Evolutionary conservation across 2,113 vertebrate genomes (phyloP), one percentile per base, ranked within the genome.

Genomic region (mouse (Mus musculus)): DNA sequence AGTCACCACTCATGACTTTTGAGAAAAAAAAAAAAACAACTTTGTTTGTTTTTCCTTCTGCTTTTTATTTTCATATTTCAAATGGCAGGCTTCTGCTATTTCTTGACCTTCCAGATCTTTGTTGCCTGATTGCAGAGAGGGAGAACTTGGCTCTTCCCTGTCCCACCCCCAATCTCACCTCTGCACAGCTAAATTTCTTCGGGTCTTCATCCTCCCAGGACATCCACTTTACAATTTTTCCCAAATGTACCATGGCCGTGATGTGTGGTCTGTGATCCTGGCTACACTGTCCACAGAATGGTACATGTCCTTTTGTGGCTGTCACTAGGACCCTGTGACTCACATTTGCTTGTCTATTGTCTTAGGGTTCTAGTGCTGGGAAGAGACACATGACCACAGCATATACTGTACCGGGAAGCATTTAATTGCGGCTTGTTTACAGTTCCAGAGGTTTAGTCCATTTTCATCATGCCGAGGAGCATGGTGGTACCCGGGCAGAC

Each of bases 81-180:
- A 46, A 30, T 46, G 11, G 67, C 20, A n/a, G 49, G 19, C 9
- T 9, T 63, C 0, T 16, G 33, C 16, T 26, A 0, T 85, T 88
- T 52, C 26, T 72, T 20, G 42, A 81, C 46, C 46, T 46, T 89
- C 59, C 2, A 19, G 4, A 5, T 69, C 72, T n/a, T 26, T 12
- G 20, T 9, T 76, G 42, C n/a, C 49, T 36, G 9, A 0, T 5
- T 0, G 8, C 36, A 59, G 56, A 80, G 46, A 75, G 65, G 3
- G 20, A 69, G 49, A 26, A 52, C 39, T 71, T 10, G 7, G 24
- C 28, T 46, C 26, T 72, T 56, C 42, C 39, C 11, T 17, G 9
- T 1, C n/a, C 24, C 19, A 8, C 17, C 2, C 0, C 1, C 1
- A 9, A 36, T 16, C n/a, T 39, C 17, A 61, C 4, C 3, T 56